Conservation (phyloP, 2,888 invertebrate species). For the Hirtodrosophila trivittata region DNA sequence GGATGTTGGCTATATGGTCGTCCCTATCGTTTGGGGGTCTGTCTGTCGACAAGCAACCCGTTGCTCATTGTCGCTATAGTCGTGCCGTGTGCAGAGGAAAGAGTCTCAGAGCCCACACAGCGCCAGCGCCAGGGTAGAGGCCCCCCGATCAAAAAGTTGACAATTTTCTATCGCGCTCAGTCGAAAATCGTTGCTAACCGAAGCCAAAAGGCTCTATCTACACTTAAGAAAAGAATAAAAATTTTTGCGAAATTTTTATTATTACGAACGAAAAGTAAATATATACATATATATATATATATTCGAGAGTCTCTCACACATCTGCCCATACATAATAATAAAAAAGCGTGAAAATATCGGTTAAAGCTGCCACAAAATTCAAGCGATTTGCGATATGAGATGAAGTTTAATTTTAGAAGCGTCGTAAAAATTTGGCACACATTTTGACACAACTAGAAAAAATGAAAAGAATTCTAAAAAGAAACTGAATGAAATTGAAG, state of each 20-base stretch:
- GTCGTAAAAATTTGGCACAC: conserved; percentile 64
- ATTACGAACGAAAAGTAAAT: conserved; percentile 80
- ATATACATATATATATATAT: conserved; percentile 23
- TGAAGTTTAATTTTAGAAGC: conserved; percentile 69
- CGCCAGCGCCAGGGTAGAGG: conserved; percentile 38
- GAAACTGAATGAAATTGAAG: conserved; percentile 1
- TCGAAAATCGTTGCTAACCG: conserved; percentile 80
- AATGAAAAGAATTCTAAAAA: conserved; percentile 7
- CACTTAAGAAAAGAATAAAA: conserved; percentile 59
- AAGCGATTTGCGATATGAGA: conserved; percentile 41
- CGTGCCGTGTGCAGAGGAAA: conserved; percentile 74
- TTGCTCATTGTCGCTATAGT: conserved; percentile 45
- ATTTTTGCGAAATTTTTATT: conserved; percentile 62
- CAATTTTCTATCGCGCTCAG: conserved; percentile 71
- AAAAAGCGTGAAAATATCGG: conserved; percentile 57
- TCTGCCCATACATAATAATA: conserved; percentile 19
- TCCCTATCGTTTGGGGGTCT: conserved; percentile 50
- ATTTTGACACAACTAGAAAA: conserved; percentile 45
- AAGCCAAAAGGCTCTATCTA: conserved; percentile 74
- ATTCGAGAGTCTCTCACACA: conserved; percentile 6
- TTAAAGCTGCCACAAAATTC: conserved; percentile 46
- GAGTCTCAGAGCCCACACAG: conserved; percentile 34
- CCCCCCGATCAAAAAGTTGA: conserved; percentile 52
- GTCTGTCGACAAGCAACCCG: conserved; percentile 51
- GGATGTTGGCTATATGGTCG: conserved; percentile 59